These are phyloP conservation scores for Empidonax traillii DNA, from an alignment of 2,113 vertebrate species.

Conservation along the genomic window DNA sequence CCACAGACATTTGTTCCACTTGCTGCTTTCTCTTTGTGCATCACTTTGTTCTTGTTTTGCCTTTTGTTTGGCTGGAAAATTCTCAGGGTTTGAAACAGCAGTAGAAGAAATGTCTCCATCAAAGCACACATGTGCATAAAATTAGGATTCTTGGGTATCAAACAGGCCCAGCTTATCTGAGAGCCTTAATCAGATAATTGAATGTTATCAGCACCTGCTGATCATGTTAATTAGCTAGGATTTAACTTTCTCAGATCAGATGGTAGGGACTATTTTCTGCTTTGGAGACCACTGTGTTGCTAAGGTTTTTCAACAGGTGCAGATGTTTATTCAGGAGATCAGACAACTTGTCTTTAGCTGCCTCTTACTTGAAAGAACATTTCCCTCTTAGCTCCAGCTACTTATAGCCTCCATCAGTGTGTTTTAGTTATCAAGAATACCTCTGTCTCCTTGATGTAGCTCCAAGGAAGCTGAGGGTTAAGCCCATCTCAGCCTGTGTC, in stretches of 20 bases:
- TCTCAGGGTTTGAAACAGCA: neutral
- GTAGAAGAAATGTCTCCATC: neutral
- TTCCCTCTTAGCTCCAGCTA: neutral
- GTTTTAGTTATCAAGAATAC: neutral
- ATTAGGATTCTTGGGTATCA: neutral
- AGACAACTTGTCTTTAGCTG: neutral
- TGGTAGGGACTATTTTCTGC: neutral
- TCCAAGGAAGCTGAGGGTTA: neutral
- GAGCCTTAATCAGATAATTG: conserved; percentile 25
- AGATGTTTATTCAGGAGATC: neutral
- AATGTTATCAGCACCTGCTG: conserved; percentile 17
- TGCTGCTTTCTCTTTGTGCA: neutral
- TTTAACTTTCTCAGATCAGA: neutral
- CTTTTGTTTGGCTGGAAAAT: neutral
- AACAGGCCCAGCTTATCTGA: neutral
- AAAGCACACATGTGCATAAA: neutral
- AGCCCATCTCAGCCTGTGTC: neutral
- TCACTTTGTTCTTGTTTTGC: neutral
- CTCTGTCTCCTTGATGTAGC: neutral
- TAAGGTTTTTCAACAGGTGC: neutral
- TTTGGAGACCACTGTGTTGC: neutral
- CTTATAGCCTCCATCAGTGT: neutral
- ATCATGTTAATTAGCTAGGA: conserved; percentile 27
- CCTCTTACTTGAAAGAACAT: neutral
- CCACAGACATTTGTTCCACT: neutral